phyloP scores from a whole-genome alignment of 2,113 vertebrate species.

The Myrmecobius fasciatus region DNA sequence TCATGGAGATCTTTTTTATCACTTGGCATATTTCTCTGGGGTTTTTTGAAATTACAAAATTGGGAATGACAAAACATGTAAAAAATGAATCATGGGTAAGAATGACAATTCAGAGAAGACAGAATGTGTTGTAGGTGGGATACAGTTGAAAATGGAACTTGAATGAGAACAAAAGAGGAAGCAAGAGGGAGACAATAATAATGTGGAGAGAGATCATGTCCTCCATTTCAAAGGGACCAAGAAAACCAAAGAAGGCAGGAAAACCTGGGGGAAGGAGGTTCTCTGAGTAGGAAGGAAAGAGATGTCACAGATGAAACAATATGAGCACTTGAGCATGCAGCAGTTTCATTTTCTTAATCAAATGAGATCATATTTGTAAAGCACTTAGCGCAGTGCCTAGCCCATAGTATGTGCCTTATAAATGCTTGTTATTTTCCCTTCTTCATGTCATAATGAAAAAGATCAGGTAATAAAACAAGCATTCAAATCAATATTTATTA shows the following conservation, averaged over 20 bases:
- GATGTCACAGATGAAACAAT: neutral
- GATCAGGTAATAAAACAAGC: neutral
- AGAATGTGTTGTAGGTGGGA: slow-evolving; percentile 80
- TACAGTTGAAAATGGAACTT: slow-evolving; percentile 75
- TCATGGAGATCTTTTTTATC: slow-evolving; percentile 35
- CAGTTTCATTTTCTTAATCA: neutral
- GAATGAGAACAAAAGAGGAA: slow-evolving; percentile 55
- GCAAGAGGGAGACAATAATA: neutral
- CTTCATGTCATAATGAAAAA: neutral
- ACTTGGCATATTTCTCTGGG: slow-evolving; percentile 70
- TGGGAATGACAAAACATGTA: slow-evolving; percentile 83
- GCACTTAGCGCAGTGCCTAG: neutral
- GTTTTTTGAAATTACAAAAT: slow-evolving; percentile 79
- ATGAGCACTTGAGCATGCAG: neutral
- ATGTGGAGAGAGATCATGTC: neutral
- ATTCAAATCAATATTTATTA: neutral
- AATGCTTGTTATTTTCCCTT: neutral
- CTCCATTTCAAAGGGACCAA: neutral
- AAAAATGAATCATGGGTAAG: slow-evolving; percentile 81
- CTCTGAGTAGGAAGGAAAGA: neutral
- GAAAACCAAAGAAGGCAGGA: neutral
- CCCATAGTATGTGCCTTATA: neutral
- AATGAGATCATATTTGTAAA: neutral
- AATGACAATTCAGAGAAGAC: slow-evolving; percentile 80
- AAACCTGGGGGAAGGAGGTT: neutral